phyloP scores from a whole-genome alignment of 1,140 invertebrate genomes.

The Brachionus sp. region DNA sequence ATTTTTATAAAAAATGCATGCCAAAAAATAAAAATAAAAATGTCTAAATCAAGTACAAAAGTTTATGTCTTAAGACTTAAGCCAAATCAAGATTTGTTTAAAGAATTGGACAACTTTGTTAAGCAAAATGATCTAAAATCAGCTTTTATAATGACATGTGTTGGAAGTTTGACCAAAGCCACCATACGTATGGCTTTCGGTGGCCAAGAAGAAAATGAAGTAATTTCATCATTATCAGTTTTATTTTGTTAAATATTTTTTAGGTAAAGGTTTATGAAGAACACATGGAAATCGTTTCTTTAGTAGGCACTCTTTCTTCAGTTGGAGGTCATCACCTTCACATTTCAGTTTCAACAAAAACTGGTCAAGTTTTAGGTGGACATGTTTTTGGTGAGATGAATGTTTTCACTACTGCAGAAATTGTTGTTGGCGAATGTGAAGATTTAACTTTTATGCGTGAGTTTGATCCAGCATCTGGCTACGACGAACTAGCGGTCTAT shows the following conservation, averaged over 20 bases:
- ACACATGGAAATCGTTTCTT: conserved; percentile 59
- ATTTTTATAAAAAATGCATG: not conserved
- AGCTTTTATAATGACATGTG: conserved; percentile 59
- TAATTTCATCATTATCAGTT: not conserved
- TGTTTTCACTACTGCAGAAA: conserved; percentile 61
- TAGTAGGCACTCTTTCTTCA: conserved; percentile 58
- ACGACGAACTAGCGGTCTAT: conserved; percentile 54
- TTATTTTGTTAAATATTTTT: conserved; percentile 34
- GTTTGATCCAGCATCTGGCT: conserved; percentile 54
- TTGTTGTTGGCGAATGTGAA: conserved; percentile 56
- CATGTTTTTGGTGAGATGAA: conserved; percentile 59
- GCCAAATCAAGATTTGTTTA: conserved; percentile 57
- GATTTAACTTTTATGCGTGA: conserved; percentile 52
- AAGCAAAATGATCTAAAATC: conserved; percentile 51
- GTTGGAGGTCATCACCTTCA: conserved; percentile 58
- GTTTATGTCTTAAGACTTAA: conserved; percentile 50
- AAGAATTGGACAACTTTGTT: conserved; percentile 52
- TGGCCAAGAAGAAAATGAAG: conserved; percentile 47
- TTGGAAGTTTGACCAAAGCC: conserved; percentile 58
- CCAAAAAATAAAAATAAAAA: not conserved
- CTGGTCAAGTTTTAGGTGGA: conserved; percentile 58
- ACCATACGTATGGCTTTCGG: conserved; percentile 57
- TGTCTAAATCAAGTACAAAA: conserved; percentile 37
- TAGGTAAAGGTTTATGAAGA: conserved; percentile 52
- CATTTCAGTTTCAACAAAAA: conserved; percentile 54